Evolutionary conservation across 2,888 invertebrate species (phyloP), one percentile per base, ranked within the genome.

Genomic region (Ochropacha duplaris): DNA sequence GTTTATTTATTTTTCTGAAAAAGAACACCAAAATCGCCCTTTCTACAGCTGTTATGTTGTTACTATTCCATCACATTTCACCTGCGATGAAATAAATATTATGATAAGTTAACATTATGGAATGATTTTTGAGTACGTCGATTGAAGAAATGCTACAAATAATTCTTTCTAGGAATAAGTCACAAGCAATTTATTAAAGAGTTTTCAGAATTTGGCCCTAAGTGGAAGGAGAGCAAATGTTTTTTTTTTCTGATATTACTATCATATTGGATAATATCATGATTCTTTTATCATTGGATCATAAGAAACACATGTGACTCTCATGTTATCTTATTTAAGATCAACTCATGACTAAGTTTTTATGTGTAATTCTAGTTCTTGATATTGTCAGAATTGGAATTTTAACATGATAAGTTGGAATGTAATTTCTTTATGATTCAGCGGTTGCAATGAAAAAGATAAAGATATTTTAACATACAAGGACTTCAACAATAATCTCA

Each of bases 161-260:
- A n/a, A n/a, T n/a, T n/a, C 24, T 24, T 24, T 24, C 24, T 24
- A 24, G 2, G 24, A 4, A 24, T 4, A 36, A 36, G 36, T 44
- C 2, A 44, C 44, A 44, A 16, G 2, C 39, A 44, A 19, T 44
- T 16, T 44, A 44, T 44, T 44, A 8, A n/a, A n/a, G 6, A n/a
- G 36, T 4, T 36, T n/a, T 51, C 28, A 28, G 28, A 31, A 31
- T 51, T n/a, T 28, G 31, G 11, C 26, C 28, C 28, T 16, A 19
- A 44, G 19, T n/a, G 19, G 22, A 50, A 24, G n/a, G 22, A 31
- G 31, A 22, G 31, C 52, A 22, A 16, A 34, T 34, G 34, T 19
- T 52, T 52, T 31, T 31, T 19, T 52, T 52, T 31, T 31, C 52
- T 52, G 52, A 52, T 52, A 34, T 52, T 52, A 19, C 34, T 31